Base-by-base conservation (phyloP, 2,113 vertebrate genomes). In the Pterocles orientalis region DNA sequence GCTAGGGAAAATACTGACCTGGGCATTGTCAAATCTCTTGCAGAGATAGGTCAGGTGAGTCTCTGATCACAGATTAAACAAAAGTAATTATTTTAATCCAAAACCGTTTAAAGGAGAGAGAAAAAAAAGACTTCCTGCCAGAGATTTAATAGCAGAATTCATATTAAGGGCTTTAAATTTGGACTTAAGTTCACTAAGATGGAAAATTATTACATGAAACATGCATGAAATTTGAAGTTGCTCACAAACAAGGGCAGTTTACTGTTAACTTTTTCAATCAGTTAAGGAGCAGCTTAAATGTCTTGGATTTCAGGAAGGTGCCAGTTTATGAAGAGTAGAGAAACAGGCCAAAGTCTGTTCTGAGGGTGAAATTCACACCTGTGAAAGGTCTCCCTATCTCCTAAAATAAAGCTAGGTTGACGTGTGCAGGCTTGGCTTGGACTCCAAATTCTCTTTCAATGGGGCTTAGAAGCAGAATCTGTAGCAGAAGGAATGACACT, bases 21-120 rank as follows among this genome's bases (percentile, higher is more conserved):
- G 92, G 88, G 64, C 1, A 1, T 60, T 62, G 88, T 8, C 79
- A 73, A 31, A 66, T 7, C 36, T 47, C 82, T 62, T 90, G 87
- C 90, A 90, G 60, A 92, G 85, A 68, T 85, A 88, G 85, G 79
- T 82, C 79, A 94, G 92, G 92, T 84, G 82, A 92, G 68, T 8
- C 88, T 93, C 88, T 78, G 73, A 85, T 80, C 82, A 75, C 14
- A 2, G 29, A 36, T n/a, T 21, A 83, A 92, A 96, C 56, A 93
- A 88, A 95, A 94, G 75, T 8, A 80, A 94, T 90, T 96, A 48
- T 90, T 96, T 88, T 81, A 93, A 95, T 86, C 50, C 82, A 41
- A 43, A 36, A 19, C 3, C 65, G 20, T 90, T 95, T 88, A 81
- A 93, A 90, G 68, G 21, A 75, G 36, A 91, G 33, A 51, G 66